Base-by-base conservation (phyloP, 35 echinoderm and acorn worm genomes). In the Hemicentrotus pulcherrimus region DNA sequence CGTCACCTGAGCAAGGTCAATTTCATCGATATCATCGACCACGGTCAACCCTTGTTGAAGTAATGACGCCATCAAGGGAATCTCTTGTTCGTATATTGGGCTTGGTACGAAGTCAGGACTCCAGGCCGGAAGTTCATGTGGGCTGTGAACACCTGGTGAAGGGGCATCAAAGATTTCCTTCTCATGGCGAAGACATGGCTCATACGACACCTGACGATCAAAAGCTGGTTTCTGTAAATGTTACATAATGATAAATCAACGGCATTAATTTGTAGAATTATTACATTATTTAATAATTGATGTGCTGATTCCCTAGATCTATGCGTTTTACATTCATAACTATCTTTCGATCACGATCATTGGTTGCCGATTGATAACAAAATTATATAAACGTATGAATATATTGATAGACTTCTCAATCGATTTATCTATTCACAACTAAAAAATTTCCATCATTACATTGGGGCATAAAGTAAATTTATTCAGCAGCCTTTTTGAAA, bases 201-300 rank as follows among this genome's bases (percentile, higher is more conserved):
- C 91, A 58, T 93, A 93, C 2, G 91, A 93, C 48, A 93, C 91
- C 47, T 93, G 91, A 4, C 91, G 45, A 47, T 58, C 91, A 58
- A 46, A 93, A 14, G 48, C 91, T 50, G 45, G 91, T 93, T 93
- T 93, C 91, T 93, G 88, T 31, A 45, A 90, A 90, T 33, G 88
- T 16, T 47, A 93, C 47, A 31, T 14, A 24, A 90, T 5, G 24
- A 7, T 11, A 90, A 9, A 47, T 13, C 12, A 90, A 90, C 2
- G 18, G 88, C 2, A 24, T 90, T 41, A 90, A 90, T 33, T 90
- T 90, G 46, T 31, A n/a, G 86, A 33, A 30, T 86, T 86, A 86
- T 31, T 33, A 31, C 86, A 86, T 86, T 30, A 86, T 30, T 86
- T 86, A 18, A 86, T 6, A 9, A 32, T 31, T 7, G 1, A 86